Evolutionary conservation across 1,140 invertebrate species (phyloP), one percentile per base, ranked within the genome.

Genomic region (Bicyclus anynana): DNA sequence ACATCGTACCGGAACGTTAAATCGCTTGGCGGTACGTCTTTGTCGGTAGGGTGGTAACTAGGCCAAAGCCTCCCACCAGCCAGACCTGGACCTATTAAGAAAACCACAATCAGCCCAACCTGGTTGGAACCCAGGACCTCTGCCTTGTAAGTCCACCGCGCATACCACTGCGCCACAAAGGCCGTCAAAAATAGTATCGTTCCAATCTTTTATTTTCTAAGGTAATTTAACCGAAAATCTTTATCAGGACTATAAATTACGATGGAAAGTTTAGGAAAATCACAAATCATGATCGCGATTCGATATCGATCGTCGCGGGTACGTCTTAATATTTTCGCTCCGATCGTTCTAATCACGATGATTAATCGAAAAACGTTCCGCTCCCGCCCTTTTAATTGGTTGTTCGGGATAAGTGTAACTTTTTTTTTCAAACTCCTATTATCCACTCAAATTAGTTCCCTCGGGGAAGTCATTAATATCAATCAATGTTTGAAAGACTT

Each of bases 401-500:
- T 53, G 54, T 53, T 46, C 27, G 54, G 51, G 53, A 62, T 47
- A 40, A 61, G 62, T 56, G 57, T 65, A 60, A 59, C 62, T 65
- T 65, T 65, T 65, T 65, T 64, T 54, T 58, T 29, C 9, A 56
- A 59, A 66, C 38, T 58, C 48, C 64, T 66, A 66, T 66, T 66
- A 66, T 66, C 64, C 64, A 62, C 59, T 66, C 64, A 62, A 66
- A 66, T 66, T 66, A 66, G 64, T 66, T 66, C 60, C 57, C 65
- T 48, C 49, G 13, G 58, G 55, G 59, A 66, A 62, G 64, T 66
- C 64, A 66, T 66, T 66, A 66, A 66, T 69, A 67, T 73, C 65
- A 67, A 73, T 73, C 70, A 73, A 65, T 52, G 62, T 69, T 67
- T 67, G 57, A 67, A 67, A 62, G 63, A 60, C 66, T 64, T 12